These are phyloP conservation scores for Plagodis dolabraria DNA, from an alignment of 2,888 invertebrate species.

Conservation along the genomic window DNA sequence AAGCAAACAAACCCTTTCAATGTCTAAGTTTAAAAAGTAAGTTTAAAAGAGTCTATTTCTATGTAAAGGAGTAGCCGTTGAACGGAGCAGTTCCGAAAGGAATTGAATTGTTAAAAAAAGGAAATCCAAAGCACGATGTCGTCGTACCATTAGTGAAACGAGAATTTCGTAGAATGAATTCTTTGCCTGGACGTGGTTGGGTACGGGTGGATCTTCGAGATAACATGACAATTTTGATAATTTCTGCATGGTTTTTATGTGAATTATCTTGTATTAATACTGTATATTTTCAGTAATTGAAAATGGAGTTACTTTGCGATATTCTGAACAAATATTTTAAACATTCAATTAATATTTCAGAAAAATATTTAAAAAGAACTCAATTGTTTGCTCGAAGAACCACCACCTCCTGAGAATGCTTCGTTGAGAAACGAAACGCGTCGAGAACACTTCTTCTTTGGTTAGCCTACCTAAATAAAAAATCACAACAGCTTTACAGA, in stretches of 20 bases:
- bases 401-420: no score
- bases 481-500: no score
- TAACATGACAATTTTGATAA: constrained; percentile 21
- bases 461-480: no score
- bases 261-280: no score
- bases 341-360: no score
- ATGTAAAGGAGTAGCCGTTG: constrained; percentile 46
- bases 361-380: no score
- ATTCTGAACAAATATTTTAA: no score
- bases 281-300: no score
- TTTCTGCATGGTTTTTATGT: not conserved
- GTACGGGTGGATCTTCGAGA: constrained; percentile 12
- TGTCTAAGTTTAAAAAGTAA: constrained; percentile 11
- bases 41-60: constrained; percentile 39
- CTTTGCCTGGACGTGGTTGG: constrained; percentile 24
- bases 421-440: no score
- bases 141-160: constrained; percentile 56
- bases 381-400: no score
- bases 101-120: constrained; percentile 53
- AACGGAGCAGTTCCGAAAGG: constrained; percentile 40
- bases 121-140: constrained; percentile 46
- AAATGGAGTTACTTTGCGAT: no score
- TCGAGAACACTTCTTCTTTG: no score
- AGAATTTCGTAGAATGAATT: constrained; percentile 43
- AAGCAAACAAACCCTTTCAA: constrained; percentile 9